Percentiles rank a stretch among this genome's conserved stretches.
Evolutionary conservation across 2,888 invertebrate genomes (phyloP).

Genomic region (Drosophila acutilabella): DNA sequence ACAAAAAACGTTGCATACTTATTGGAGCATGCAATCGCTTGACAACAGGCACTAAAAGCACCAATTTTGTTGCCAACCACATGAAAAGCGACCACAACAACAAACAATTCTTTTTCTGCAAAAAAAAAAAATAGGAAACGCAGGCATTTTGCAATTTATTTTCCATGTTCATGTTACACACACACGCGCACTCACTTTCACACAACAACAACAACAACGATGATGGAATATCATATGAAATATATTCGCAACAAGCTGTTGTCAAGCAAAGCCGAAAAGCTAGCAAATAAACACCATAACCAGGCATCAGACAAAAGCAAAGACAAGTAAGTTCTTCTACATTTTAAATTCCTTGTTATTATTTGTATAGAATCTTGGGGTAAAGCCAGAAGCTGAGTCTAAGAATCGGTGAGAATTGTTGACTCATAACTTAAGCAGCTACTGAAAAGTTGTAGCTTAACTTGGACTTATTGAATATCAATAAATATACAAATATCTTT

Average conservation of each 20-base stretch:
- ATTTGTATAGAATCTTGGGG: slow-evolving; percentile 4
- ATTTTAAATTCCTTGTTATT: slow-evolving; percentile 6
- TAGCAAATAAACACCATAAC: slow-evolving; percentile 27
- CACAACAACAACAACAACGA: slow-evolving; percentile 18
- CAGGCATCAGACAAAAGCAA: slow-evolving; percentile 5
- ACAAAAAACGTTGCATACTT: slow-evolving; percentile 68
- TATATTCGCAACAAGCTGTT: slow-evolving; percentile 17
- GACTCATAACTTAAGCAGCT: not conserved
- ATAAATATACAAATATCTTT: too few species aligned
- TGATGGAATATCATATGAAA: slow-evolving; percentile 39
- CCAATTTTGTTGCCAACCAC: slow-evolving; percentile 41
- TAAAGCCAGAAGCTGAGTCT: not conserved
- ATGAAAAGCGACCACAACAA: slow-evolving; percentile 45
- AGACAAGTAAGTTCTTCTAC: slow-evolving; percentile 17
- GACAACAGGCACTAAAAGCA: slow-evolving; percentile 41
- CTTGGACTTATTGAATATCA: too few species aligned
- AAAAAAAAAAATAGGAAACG: slow-evolving; percentile 39
- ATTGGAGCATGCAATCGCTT: slow-evolving; percentile 59
- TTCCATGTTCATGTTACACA: slow-evolving; percentile 53
- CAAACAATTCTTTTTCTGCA: not conserved
- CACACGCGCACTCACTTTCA: not conserved
- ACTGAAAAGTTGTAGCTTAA: not conserved
- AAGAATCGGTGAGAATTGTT: not conserved
- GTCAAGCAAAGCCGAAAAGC: slow-evolving; percentile 11
- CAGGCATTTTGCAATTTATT: slow-evolving; percentile 77